phyloP scores from a whole-genome alignment of 2,888 invertebrate genomes.

The Lobophora halterata region DNA sequence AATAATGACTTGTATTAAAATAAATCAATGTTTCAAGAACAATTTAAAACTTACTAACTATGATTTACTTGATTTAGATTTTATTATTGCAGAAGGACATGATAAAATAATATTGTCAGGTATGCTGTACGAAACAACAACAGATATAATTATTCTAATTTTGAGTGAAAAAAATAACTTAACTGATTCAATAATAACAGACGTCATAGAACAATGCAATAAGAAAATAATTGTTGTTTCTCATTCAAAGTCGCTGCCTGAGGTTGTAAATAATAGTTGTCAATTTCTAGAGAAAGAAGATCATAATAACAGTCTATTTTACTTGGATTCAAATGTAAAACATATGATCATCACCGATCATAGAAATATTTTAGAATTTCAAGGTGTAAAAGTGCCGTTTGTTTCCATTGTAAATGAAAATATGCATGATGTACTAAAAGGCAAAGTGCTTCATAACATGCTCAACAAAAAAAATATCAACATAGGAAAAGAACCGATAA shows the following conservation, averaged over 20 bases:
- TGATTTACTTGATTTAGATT: conserved; percentile 6
- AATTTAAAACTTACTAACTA: neutral
- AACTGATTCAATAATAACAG: neutral
- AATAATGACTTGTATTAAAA: conserved; percentile 6
- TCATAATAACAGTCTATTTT: conserved; percentile 2
- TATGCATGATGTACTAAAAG: conserved; percentile 1
- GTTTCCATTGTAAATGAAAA: conserved; percentile 1
- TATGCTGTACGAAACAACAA: neutral
- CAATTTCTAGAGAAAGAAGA: neutral
- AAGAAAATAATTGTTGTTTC: conserved; percentile 6
- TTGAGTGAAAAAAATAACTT: neutral
- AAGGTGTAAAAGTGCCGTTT: conserved; percentile 8
- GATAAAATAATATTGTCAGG: conserved; percentile 4
- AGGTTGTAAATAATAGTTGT: neutral
- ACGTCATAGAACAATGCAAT: neutral
- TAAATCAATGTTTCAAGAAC: conserved; percentile 3
- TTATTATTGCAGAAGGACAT: neutral
- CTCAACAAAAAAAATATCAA: neutral
- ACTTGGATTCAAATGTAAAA: conserved; percentile 9
- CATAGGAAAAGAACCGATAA: conserved; percentile 7
- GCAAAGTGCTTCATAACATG: neutral
- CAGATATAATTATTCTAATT: conserved; percentile 4
- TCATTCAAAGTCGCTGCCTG: neutral
- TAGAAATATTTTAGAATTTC: conserved; percentile 2
- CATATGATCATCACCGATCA: neutral